Evolutionary conservation across 2,888 invertebrate genomes (phyloP).

Genomic region (Aspidapion aeneum): DNA sequence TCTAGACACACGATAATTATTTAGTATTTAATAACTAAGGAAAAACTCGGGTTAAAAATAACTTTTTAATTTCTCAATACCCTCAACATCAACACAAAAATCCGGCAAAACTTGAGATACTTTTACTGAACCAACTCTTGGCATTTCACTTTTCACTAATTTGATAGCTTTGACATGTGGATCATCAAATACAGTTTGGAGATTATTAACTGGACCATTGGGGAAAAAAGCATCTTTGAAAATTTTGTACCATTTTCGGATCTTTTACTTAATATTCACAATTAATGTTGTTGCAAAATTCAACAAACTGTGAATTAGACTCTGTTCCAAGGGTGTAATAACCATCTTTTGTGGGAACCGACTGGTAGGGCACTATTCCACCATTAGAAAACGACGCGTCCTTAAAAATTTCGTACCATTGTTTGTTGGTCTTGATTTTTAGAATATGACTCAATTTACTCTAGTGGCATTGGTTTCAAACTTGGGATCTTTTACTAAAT

Average conservation of each 20-base stretch:
- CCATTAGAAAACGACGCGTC: too few species aligned
- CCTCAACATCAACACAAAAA: too few species aligned
- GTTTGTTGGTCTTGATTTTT: too few species aligned
- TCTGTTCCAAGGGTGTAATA: slow-evolving; percentile 86
- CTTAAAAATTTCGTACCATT: too few species aligned
- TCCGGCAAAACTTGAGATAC: too few species aligned
- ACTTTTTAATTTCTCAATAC: too few species aligned
- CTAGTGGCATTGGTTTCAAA: too few species aligned
- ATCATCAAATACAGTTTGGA: slow-evolving; percentile 83
- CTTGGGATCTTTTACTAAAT: slow-evolving; percentile 62
- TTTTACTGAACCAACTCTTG: slow-evolving; percentile 66
- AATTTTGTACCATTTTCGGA: slow-evolving; percentile 67
- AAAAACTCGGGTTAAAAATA: too few species aligned
- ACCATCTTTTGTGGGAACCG: slow-evolving; percentile 79
- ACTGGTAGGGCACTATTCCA: too few species aligned
- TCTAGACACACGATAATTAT: too few species aligned
- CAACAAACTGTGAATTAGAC: slow-evolving; percentile 75
- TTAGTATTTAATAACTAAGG: too few species aligned
- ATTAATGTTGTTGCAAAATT: slow-evolving; percentile 64
- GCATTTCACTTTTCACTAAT: slow-evolving; percentile 73
- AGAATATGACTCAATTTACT: too few species aligned
- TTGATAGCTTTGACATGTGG: slow-evolving; percentile 73
- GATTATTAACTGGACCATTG: slow-evolving; percentile 84
- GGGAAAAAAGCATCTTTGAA: slow-evolving; percentile 79
- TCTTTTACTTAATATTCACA: slow-evolving; percentile 59